Base-by-base conservation (phyloP, 1,140 invertebrate genomes). In the Harpegnathos saltator region DNA sequence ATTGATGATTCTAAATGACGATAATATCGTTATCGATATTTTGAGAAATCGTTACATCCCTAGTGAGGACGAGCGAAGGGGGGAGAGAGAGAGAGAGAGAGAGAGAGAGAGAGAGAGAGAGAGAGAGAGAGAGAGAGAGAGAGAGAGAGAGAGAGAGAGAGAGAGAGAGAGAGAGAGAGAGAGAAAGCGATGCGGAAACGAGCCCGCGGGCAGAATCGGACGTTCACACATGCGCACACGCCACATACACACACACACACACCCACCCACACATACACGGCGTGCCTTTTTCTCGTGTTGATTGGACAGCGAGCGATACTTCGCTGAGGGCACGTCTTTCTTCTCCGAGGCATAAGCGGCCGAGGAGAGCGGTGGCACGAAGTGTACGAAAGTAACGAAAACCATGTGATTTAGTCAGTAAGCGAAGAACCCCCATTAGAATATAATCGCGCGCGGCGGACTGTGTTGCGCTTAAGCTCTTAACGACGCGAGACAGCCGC, bases 331-430 rank as follows among this genome's bases (percentile, higher is more conserved):
- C 62, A 68, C 74, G 62, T 54, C 50, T 54, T 56, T 26, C 22
- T 66, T 63, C 24, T 3, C n/a, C n/a, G 58, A 50, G 15, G 52
- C 12, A n/a, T n/a, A n/a, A 24, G 52, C 50, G 73, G 48, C 50
- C 66, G 69, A 89, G 85, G 78, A 87, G 73, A 75, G 75, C 71
- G 85, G 86, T 85, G 91, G 89, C 91, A 91, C 89, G 56, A 63
- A 85, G 85, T 83, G 89, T 90, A 92, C 92, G 91, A 93, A 93
- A 93, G 91, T 93, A 92, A 92, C 85, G 74, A 82, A 90, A 89
- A 92, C 89, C 85, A 92, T 94, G 93, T 94, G 92, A 94, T 94
- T 93, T 94, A 94, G 93, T 90, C 82, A 88, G 88, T 94, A 93
- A 94, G 93, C 84, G 80, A 90, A 83, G 87, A 89, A 92, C 89